Evolutionary conservation across 35 echinoderm and acorn worm species (phyloP), one percentile per base, ranked within the genome.

Genomic region (Heliocidaris erythrogramma): DNA sequence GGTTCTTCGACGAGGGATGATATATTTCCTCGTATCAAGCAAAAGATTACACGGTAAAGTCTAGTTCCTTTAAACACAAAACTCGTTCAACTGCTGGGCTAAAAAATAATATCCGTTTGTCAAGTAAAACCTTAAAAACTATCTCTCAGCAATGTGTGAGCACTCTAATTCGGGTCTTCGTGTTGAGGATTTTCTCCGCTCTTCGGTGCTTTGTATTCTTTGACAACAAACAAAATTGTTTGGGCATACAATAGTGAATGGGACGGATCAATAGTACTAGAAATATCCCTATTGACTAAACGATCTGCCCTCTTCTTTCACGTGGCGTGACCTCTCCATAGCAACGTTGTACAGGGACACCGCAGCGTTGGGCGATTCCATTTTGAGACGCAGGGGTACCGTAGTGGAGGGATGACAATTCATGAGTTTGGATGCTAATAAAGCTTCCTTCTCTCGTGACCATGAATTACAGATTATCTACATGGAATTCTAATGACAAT

Each of bases 291-390:
- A 78, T 78, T 78, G 65, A 78, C 65, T 78, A 78, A 78, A 29
- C 65, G 65, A 78, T 89, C 87, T 89, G 87, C 87, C 87, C 87
- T 89, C 87, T 48, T 48, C 87, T 89, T 89, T 89, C 31, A 89
- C 31, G 14, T 32, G 31, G 47, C 31, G 10, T 48, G 87, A 89
- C 87, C 87, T 89, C 87, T 89, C 87, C 87, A 89, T 89, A 89
- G 87, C 87, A 89, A 89, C 87, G 87, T 32, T 89, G 29, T 89
- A 12, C 12, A 24, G 87, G 21, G n/a, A 78, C 65, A 78, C 65
- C 65, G n/a, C 4, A 21, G 65, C 65, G 6, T 1, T 78, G 65
- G 65, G 65, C 27, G 65, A 78, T 78, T 18, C 18, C 65, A 78
- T 78, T 78, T 78, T 78, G 18, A 78, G 65, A 56, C 52, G 65